Base-by-base conservation (phyloP, 2,113 vertebrate species). In the Sinocyclocheilus rhinocerous region DNA sequence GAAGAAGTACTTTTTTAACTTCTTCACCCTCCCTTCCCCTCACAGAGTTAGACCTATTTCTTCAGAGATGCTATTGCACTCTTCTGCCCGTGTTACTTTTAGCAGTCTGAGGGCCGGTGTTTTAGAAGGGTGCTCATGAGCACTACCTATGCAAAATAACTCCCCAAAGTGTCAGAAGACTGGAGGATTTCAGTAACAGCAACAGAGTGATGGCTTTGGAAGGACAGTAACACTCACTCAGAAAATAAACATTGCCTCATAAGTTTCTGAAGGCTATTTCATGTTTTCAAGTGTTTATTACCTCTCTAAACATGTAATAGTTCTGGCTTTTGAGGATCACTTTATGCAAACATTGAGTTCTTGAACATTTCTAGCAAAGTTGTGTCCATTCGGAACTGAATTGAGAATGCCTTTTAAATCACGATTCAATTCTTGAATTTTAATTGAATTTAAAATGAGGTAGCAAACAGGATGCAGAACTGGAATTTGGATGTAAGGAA, bases 261-360 rank as follows among this genome's bases (percentile, higher is more conserved):
- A 87, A 52, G 24, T 85, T 76, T 65, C 70, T 42, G 20, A 85
- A 83, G 59, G 24, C 72, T 76, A 22, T 76, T 85, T 76, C 70
- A 45, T 45, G 42, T 45, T 10, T 45, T 10, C 4, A 82, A 50
- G 73, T 50, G 85, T 84, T 81, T 86, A 81, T 50, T 83, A 82
- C 55, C 8, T 42, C 52, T 33, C 61, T 87, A 77, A 85, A 83
- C 79, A 85, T 16, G 42, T 55, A 50, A 36, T 75, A 83, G 65
- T 69, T 55, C 33, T 29, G 10, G 59, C 26, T 70, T 76, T 77
- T 72, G 6, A 52, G 48, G 33, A 67, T 73, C 52, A 16, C 39
- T 85, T 73, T 39, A 39, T 85, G 33, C 69, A 88, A 86, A 85
- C 69, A 80, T 11, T n/a, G 76, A 42, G 65, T 73, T 76, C 59